Evolutionary conservation across 2,888 invertebrate species (phyloP).

Genomic region (Neoascia interrupta): DNA sequence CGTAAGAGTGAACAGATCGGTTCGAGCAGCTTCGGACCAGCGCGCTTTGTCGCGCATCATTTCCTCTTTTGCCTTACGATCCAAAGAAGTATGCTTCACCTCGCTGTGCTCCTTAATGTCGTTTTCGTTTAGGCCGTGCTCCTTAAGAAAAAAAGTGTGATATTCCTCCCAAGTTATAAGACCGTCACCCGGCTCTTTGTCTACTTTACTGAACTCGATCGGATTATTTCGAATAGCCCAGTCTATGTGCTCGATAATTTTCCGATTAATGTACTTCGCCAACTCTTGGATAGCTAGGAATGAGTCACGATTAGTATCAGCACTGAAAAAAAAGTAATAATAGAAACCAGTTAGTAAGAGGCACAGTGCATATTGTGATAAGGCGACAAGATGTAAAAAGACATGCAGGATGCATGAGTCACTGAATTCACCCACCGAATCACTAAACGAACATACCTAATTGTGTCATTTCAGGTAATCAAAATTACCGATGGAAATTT

Average conservation of each 20-base stretch:
- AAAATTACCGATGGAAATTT: no score
- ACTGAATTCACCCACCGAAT: no score
- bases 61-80: slow-evolving; percentile 84
- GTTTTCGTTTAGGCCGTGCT: slow-evolving; percentile 84
- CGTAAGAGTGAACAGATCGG: slow-evolving; percentile 86
- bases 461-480: no score
- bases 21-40: slow-evolving; percentile 88
- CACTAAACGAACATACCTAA: no score
- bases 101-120: slow-evolving; percentile 84
- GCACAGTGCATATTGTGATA: no score
- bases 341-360: no score
- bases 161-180: slow-evolving; percentile 90
- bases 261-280: slow-evolving; percentile 84
- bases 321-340: slow-evolving; percentile 79
- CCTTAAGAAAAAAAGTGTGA: slow-evolving; percentile 86
- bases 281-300: slow-evolving; percentile 83
- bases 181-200: slow-evolving; percentile 83
- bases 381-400: no score
- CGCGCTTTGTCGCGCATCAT: slow-evolving; percentile 87
- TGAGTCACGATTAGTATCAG: slow-evolving; percentile 82
- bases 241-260: slow-evolving; percentile 86
- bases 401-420: no score
- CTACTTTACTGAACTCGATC: slow-evolving; percentile 84
- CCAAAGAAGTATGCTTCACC: slow-evolving; percentile 84
- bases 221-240: slow-evolving; percentile 85